Percentiles rank a stretch among this genome's conserved stretches.
Conservation (phyloP, 1,140 invertebrate genomes). For the Microplitis demolitor region DNA sequence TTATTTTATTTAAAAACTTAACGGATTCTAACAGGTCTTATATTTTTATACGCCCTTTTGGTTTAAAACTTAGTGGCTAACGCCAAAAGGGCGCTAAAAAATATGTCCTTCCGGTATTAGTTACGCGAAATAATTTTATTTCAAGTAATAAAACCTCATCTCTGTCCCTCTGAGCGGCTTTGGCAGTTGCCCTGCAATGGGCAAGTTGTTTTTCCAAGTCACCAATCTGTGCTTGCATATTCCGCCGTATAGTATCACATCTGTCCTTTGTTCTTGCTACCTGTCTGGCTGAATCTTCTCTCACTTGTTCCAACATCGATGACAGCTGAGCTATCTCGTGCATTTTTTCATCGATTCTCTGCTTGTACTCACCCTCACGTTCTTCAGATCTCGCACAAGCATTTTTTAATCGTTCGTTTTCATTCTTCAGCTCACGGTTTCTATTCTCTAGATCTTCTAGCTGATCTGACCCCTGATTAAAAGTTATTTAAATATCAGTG, state of each 20-base stretch:
- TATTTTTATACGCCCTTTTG: background rate
- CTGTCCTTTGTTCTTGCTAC: slow-evolving; percentile 71
- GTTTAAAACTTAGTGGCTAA: too few relatives aligned
- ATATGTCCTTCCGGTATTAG: background rate
- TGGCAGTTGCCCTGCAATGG: slow-evolving; percentile 66
- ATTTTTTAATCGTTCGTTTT: slow-evolving; percentile 61
- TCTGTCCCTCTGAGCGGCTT: slow-evolving; percentile 68
- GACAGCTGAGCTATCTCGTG: slow-evolving; percentile 66
- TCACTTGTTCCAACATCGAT: slow-evolving; percentile 69
- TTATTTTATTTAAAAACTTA: slow-evolving; percentile 21
- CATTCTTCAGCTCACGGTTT: slow-evolving; percentile 55
- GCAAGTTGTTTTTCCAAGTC: slow-evolving; percentile 71
- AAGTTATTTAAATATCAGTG: background rate
- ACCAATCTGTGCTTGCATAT: slow-evolving; percentile 68
- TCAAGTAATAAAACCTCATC: slow-evolving; percentile 63
- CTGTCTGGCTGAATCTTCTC: slow-evolving; percentile 75
- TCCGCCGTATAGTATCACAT: slow-evolving; percentile 66
- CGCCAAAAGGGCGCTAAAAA: too few relatives aligned
- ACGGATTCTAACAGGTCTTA: background rate
- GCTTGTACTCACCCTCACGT: slow-evolving; percentile 43
- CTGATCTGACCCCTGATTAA: slow-evolving; percentile 49
- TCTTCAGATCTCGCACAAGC: slow-evolving; percentile 54
- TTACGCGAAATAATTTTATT: slow-evolving; percentile 11
- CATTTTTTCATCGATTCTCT: slow-evolving; percentile 53
- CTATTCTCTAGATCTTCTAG: slow-evolving; percentile 62